Percentiles rank a stretch among this genome's conserved stretches.
Conservation (phyloP, 2,888 invertebrate genomes). For the Balanococcus diminutus region DNA sequence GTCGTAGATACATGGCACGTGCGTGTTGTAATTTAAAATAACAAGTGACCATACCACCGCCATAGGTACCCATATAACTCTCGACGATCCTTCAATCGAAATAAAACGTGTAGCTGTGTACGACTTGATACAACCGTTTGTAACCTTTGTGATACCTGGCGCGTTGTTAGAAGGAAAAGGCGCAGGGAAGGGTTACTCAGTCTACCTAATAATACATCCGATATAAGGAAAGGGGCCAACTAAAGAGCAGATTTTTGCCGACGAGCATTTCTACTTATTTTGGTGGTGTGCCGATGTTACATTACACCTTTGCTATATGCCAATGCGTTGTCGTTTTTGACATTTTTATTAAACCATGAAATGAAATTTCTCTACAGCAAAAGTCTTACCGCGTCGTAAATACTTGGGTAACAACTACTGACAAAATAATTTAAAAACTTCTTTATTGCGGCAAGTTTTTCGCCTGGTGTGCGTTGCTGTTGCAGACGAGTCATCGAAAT, state of each 20-base stretch:
- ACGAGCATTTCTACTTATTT: background rate
- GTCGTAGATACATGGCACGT: background rate
- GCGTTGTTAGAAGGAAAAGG: no score
- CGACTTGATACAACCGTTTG: background rate
- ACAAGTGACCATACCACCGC: slow-evolving; percentile 4
- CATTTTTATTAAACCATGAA: slow-evolving; percentile 17
- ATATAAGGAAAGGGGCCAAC: background rate
- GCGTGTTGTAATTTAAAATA: background rate
- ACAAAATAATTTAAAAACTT: background rate
- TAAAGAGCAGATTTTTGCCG: background rate
- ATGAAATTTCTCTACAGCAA: background rate
- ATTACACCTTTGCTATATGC: background rate
- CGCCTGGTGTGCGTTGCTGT: background rate
- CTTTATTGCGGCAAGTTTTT: slow-evolving; percentile 7
- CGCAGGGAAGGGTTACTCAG: no score
- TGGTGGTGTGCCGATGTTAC: background rate
- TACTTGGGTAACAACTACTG: background rate
- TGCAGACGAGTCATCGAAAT: background rate
- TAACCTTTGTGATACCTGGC: background rate
- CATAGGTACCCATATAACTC: background rate
- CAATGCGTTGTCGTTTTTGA: slow-evolving; percentile 17
- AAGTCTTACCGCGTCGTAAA: slow-evolving; percentile 7
- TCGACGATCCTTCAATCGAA: background rate
- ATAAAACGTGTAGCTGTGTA: background rate
- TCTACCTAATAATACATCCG: background rate